phyloP scores from a whole-genome alignment of 2,113 vertebrate genomes.

The Noctilio leporinus region DNA sequence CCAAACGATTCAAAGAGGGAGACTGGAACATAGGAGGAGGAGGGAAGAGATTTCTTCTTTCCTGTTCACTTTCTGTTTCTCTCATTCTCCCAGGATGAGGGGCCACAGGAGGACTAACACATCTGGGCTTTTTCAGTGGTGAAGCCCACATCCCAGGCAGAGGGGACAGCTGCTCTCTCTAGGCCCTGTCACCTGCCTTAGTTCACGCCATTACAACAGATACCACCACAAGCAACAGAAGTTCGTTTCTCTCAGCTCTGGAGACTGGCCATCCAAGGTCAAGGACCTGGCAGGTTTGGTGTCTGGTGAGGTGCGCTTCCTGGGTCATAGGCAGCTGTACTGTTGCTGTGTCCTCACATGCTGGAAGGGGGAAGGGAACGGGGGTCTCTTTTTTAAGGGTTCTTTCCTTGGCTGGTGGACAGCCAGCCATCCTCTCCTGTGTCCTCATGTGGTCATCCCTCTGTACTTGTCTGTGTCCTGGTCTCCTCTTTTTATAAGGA shows the following conservation, averaged over 20 bases:
- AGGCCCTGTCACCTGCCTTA: not conserved
- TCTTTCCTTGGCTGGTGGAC: not conserved
- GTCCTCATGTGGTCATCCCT: not conserved
- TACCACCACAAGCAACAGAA: not conserved
- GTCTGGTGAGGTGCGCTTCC: not conserved
- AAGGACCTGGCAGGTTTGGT: not conserved
- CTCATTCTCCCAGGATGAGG: accelerated
- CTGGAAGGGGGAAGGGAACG: not conserved
- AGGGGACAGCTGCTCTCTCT: no score
- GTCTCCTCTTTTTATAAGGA: not conserved
- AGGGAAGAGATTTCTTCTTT: not conserved
- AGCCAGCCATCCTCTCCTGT: not conserved
- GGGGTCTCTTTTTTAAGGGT: not conserved
- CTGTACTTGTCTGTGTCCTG: not conserved
- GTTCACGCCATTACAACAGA: no score
- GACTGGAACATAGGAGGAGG: not conserved
- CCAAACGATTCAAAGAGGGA: not conserved
- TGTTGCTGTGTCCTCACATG: not conserved
- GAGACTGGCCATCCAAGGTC: no score
- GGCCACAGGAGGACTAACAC: not conserved
- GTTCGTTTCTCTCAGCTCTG: not conserved
- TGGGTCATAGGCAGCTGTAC: not conserved
- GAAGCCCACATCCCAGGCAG: not conserved
- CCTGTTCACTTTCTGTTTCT: not conserved
- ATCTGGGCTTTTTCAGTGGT: not conserved